phyloP scores from a whole-genome alignment of 1,140 invertebrate species.

The Nasonia vitripennis region DNA sequence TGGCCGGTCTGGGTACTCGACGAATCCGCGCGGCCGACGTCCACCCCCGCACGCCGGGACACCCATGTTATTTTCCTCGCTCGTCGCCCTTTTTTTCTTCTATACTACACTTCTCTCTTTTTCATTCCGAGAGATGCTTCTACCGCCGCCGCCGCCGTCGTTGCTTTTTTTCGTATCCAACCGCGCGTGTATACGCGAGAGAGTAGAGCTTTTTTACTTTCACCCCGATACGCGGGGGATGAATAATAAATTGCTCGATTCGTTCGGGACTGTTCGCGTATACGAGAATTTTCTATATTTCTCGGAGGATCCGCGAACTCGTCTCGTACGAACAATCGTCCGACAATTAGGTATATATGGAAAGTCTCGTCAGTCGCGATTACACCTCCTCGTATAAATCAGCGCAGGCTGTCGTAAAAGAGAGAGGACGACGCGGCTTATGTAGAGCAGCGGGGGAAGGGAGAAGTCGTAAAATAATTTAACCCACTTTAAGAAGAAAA shows the following conservation, averaged over 20 bases:
- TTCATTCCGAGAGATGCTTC: not conserved
- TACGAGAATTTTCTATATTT: not conserved
- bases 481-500: constrained; percentile 72
- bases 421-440: constrained; percentile 14
- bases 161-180: constrained; percentile 3
- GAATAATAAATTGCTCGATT: not conserved
- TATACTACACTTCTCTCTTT: not conserved
- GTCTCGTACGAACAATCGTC: not conserved
- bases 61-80: not conserved
- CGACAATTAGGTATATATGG: not conserved
- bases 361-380: not conserved
- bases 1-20: constrained; percentile 70
- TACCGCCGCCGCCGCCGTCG: not conserved
- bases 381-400: constrained; percentile 16
- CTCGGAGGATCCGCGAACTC: not conserved
- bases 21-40: constrained; percentile 64
- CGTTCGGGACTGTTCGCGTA: not conserved
- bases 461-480: constrained; percentile 71
- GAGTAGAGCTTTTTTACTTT: constrained; percentile 18
- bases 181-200: not conserved
- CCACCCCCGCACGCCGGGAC: constrained; percentile 50
- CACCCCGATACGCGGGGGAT: not conserved
- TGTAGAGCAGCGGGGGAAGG: constrained; percentile 21
- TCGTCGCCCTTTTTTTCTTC: not conserved
- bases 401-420: constrained; percentile 13